Percentiles rank a stretch among this genome's conserved stretches.
Evolutionary conservation across 2,888 invertebrate species (phyloP).

Genomic region (Cryptus viduatorius): DNA sequence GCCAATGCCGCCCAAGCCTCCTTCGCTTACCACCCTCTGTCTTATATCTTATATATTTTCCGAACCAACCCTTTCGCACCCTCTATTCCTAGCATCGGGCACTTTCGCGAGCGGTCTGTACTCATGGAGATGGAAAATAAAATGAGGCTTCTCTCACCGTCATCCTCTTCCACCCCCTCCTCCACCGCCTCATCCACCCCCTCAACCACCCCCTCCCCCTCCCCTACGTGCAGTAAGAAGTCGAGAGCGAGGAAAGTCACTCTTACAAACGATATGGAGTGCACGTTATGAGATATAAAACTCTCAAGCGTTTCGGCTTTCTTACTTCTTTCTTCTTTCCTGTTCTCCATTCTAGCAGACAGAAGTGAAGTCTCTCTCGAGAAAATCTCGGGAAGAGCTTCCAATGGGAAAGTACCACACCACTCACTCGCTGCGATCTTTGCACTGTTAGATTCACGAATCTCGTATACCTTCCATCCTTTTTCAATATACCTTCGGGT

Average conservation of each 20-base stretch:
- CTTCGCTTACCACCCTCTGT: slow-evolving; percentile 57
- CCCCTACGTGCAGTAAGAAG: not conserved
- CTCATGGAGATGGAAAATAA: slow-evolving; percentile 58
- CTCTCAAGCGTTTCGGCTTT: slow-evolving; percentile 38
- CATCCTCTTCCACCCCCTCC: not conserved
- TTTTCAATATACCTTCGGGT: slow-evolving; percentile 22
- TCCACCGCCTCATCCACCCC: too few relatives aligned
- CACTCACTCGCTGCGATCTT: slow-evolving; percentile 12
- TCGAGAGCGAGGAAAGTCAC: slow-evolving; percentile 40
- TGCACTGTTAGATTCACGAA: slow-evolving; percentile 4
- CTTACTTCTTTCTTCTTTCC: slow-evolving; percentile 22
- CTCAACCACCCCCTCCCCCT: too few relatives aligned
- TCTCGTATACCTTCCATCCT: slow-evolving; percentile 10
- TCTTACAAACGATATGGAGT: slow-evolving; percentile 53
- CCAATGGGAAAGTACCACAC: not conserved
- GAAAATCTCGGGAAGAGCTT: slow-evolving; percentile 46
- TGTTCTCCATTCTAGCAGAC: slow-evolving; percentile 43
- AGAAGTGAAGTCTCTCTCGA: slow-evolving; percentile 49
- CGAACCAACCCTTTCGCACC: slow-evolving; percentile 41
- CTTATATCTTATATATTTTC: slow-evolving; percentile 7
- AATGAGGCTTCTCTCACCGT: not conserved
- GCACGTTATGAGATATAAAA: slow-evolving; percentile 47
- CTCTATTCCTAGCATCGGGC: slow-evolving; percentile 14
- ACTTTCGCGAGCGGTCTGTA: slow-evolving; percentile 17
- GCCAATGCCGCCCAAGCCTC: slow-evolving; percentile 31